Percentiles rank a stretch among this genome's conserved stretches.
phyloP scores from a whole-genome alignment of 2,797 vertebrate species.

The Iguana delicatissima region DNA sequence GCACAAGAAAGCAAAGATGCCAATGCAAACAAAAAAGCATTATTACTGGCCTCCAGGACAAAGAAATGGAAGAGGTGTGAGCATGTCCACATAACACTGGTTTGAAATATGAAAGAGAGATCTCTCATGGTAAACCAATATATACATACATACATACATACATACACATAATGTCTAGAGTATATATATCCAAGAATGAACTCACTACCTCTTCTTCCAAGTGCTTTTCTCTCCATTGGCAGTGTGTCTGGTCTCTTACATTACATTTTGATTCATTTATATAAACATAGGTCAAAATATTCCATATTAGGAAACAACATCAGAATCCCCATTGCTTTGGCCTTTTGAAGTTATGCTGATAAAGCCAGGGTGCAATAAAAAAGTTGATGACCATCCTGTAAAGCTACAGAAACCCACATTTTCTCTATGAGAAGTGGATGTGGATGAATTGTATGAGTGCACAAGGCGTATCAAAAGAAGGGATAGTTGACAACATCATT shows the following conservation, averaged over 20 bases:
- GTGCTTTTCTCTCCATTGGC: background rate
- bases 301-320: background rate
- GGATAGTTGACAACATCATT: background rate
- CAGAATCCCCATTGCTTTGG: background rate
- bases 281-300: background rate
- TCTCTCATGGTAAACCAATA: background rate
- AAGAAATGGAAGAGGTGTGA: background rate
- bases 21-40: background rate
- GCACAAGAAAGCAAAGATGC: background rate
- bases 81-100: background rate
- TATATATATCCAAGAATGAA: background rate
- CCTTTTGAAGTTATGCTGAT: background rate
- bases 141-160: too few species aligned
- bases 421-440: background rate
- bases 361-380: background rate
- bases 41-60: background rate
- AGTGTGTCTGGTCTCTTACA: background rate
- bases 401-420: background rate
- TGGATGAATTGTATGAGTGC: background rate
- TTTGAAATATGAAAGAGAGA: background rate
- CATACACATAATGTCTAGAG: too few species aligned
- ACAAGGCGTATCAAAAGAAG: background rate
- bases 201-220: background rate
- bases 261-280: background rate
- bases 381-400: background rate